Evolutionary conservation across 2,888 invertebrate genomes (phyloP).

Genomic region (Ornithoptera priamus): DNA sequence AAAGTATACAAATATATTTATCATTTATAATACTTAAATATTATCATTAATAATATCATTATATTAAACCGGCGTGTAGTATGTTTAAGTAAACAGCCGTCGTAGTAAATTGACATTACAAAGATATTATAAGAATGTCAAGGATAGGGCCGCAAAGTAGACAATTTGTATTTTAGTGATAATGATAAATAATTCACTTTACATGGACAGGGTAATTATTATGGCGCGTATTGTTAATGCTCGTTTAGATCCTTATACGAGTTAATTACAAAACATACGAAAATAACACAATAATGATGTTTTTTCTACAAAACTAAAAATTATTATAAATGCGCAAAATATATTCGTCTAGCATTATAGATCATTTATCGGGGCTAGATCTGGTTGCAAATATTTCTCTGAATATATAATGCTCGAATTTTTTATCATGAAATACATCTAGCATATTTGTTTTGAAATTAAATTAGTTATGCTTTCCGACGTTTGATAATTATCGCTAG

Average conservation of each 20-base stretch:
- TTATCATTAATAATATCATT: too few relatives aligned
- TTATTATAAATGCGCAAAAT: neutral
- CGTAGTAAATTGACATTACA: constrained; percentile 38
- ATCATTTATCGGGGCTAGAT: neutral
- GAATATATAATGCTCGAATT: neutral
- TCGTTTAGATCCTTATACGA: constrained; percentile 19
- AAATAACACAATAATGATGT: neutral
- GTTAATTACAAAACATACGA: neutral
- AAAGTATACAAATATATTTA: constrained; percentile 17
- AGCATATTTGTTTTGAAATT: neutral
- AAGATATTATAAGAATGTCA: constrained; percentile 60
- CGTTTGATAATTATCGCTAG: neutral
- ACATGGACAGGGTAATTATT: constrained; percentile 41
- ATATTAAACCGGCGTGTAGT: constrained; percentile 1
- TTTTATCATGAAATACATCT: neutral
- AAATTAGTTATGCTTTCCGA: neutral
- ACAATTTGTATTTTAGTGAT: constrained; percentile 56
- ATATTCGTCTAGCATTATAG: neutral
- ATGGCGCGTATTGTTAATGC: constrained; percentile 42
- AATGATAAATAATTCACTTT: constrained; percentile 44
- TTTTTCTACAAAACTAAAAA: neutral
- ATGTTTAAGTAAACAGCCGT: constrained; percentile 18
- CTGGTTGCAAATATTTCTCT: too few relatives aligned
- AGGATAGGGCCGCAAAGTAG: constrained; percentile 46
- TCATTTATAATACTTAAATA: constrained; percentile 14